phyloP scores from a whole-genome alignment of 2,888 invertebrate genomes.

The Girardia tigrina region DNA sequence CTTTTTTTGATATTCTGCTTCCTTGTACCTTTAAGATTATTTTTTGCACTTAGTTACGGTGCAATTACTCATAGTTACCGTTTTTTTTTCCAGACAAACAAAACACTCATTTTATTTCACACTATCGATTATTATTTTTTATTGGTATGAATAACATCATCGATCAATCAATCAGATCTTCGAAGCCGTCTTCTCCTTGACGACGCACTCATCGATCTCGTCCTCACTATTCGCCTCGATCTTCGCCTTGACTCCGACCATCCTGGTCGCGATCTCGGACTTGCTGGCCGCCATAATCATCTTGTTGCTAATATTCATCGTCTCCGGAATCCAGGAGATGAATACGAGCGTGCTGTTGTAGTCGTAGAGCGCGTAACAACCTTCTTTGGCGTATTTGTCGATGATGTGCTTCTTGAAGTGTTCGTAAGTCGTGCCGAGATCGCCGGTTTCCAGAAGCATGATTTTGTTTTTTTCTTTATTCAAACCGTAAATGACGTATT shows the following conservation, averaged over 20 bases:
- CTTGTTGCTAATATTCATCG: not conserved
- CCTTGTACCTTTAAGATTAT: not conserved
- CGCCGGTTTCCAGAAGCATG: not conserved
- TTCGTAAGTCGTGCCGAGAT: not conserved
- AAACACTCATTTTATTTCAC: no score
- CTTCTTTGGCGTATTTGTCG: not conserved
- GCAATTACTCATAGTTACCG: no score
- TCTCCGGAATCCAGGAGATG: constrained; percentile 1
- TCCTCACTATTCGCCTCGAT: not conserved
- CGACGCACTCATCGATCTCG: not conserved
- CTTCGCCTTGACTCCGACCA: not conserved
- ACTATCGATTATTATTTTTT: no score
- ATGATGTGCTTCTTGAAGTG: not conserved
- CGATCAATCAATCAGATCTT: not conserved
- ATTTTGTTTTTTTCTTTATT: not conserved
- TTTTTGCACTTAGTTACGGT: no score
- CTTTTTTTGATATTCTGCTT: no score
- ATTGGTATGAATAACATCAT: no score
- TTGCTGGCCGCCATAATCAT: not conserved
- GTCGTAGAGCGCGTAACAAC: not conserved
- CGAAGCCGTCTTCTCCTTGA: not conserved
- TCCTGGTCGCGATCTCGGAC: not conserved
- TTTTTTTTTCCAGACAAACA: no score
- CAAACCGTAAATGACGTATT: not conserved
- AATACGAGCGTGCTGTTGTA: not conserved